Conservation (phyloP, 2,113 vertebrate species). For the Thalassarche chlororhynchos region DNA sequence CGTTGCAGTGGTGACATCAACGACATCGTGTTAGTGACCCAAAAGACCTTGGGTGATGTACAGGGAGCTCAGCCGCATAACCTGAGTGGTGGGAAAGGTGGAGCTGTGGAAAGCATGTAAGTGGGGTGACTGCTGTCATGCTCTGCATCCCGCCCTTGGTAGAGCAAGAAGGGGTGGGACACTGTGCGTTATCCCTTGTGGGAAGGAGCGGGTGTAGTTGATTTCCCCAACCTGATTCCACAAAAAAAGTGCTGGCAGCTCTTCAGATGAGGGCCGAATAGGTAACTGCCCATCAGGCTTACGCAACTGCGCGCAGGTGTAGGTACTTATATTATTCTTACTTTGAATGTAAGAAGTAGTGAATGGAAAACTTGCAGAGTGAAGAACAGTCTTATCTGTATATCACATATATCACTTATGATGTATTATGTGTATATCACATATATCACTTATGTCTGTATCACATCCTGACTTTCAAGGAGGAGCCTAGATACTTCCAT, state of each 20-base stretch:
- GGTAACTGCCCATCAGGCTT: not conserved
- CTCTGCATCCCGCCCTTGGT: not conserved
- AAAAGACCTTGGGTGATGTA: not conserved
- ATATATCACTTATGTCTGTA: not conserved
- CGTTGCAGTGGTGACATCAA: not conserved
- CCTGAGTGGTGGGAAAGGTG: not conserved
- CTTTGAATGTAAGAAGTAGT: not conserved
- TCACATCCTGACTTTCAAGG: not conserved
- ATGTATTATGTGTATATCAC: too few species aligned
- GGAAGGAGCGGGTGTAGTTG: not conserved
- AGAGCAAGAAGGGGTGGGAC: not conserved
- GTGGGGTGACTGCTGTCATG: not conserved
- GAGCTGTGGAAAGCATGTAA: accelerated
- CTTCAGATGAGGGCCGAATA: accelerated
- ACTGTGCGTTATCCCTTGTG: not conserved
- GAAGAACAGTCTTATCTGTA: not conserved
- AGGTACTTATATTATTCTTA: not conserved
- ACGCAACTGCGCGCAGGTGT: accelerated
- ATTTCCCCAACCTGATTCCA: not conserved
- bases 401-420: too few species aligned
- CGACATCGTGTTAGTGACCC: not conserved
- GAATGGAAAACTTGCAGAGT: not conserved
- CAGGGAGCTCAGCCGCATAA: not conserved
- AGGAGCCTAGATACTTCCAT: not conserved
- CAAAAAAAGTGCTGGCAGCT: not conserved